These are phyloP conservation scores for Semibalanus balanoides DNA, from an alignment of 1,140 invertebrate genomes.

Conservation along the genomic window DNA sequence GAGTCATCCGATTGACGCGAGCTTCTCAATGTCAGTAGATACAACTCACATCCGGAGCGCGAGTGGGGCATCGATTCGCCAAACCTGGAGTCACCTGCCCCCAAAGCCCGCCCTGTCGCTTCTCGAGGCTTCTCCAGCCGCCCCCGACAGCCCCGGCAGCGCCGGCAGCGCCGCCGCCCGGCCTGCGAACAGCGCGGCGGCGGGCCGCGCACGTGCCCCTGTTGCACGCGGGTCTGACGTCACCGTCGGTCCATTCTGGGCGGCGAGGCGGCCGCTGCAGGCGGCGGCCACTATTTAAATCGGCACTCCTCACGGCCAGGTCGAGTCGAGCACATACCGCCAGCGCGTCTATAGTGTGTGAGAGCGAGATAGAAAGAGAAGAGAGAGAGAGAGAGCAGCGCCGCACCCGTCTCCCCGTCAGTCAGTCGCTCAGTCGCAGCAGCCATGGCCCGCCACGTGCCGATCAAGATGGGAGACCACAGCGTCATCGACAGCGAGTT, in stretches of 20 bases:
- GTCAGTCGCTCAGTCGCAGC: background rate
- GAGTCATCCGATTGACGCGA: no score
- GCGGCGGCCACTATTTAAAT: background rate
- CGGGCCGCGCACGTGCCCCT: background rate
- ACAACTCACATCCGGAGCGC: no score
- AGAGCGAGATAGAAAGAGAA: background rate
- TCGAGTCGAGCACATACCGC: no score
- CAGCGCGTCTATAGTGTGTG: background rate
- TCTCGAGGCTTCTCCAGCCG: no score
- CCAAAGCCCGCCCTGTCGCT: no score
- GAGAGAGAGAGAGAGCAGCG: background rate
- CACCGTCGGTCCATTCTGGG: background rate
- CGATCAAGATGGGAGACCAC: constrained; percentile 84
- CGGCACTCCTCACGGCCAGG: background rate
- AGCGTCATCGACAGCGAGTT: constrained; percentile 93
- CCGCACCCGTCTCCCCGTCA: background rate
- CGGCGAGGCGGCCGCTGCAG: no score
- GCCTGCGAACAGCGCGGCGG: no score
- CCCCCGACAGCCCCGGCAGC: no score
- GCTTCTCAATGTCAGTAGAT: no score
- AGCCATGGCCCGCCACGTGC: constrained; percentile 45
- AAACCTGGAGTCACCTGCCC: no score
- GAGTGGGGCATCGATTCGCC: no score
- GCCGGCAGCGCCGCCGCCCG: no score
- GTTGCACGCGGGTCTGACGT: background rate